Conservation (phyloP, 2,888 invertebrate genomes). For the Drosophila hawaiiensis region DNA sequence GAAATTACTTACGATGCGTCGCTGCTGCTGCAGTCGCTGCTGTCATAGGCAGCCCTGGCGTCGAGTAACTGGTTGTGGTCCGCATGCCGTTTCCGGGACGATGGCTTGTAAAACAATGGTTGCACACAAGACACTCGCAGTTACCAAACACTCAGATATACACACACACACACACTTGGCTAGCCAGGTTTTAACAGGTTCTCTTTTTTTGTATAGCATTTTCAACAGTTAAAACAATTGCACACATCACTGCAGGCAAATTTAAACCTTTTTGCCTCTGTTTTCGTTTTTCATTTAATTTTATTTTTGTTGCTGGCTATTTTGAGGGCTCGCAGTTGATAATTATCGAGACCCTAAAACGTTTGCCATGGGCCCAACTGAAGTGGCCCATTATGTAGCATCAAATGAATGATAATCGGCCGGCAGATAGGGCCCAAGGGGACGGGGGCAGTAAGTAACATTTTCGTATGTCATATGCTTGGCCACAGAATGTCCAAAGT, state of each 20-base stretch:
- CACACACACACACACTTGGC: conserved; percentile 4
- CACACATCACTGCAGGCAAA: conserved; percentile 25
- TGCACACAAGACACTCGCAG: conserved; percentile 54
- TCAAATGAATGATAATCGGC: conserved; percentile 41
- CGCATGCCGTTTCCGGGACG: conserved; percentile 15
- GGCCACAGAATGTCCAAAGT: conserved; percentile 43
- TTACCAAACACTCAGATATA: conserved; percentile 46
- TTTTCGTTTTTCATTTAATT: conserved; percentile 4
- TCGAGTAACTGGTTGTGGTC: conserved; percentile 30
- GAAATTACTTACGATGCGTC: conserved; percentile 74
- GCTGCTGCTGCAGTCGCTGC: conserved; percentile 41
- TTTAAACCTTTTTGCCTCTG: conserved; percentile 32
- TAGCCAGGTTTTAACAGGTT: neutral
- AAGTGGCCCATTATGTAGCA: conserved; percentile 35
- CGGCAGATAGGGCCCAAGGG: conserved; percentile 7
- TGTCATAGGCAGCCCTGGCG: conserved; percentile 48
- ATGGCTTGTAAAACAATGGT: conserved; percentile 63
- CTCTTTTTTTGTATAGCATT: neutral
- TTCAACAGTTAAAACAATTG: conserved; percentile 45
- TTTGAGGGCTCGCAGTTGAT: conserved; percentile 9
- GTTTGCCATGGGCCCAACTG: conserved; percentile 33
- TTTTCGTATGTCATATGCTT: conserved; percentile 33
- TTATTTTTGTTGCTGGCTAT: neutral
- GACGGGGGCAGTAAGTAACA: neutral
- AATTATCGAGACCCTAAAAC: conserved; percentile 42